phyloP scores from a whole-genome alignment of 2,888 invertebrate species.

The Watsonalla binaria region DNA sequence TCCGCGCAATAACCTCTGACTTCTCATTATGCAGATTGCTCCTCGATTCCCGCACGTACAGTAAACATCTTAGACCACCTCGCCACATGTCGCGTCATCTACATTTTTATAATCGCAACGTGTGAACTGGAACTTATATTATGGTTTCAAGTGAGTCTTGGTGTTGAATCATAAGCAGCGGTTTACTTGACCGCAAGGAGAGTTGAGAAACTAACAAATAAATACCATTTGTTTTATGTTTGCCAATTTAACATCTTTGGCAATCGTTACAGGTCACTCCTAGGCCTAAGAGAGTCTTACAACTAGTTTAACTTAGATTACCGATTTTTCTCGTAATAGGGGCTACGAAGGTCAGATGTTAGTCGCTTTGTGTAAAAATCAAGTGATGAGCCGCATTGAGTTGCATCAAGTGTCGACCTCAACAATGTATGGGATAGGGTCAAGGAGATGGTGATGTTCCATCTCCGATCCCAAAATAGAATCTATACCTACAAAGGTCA shows the following conservation, averaged over 20 bases:
- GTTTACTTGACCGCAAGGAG: not conserved
- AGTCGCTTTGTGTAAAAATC: no score
- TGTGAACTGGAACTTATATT: not conserved
- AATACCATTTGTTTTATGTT: not conserved
- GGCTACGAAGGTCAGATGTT: no score
- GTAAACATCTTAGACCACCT: constrained; percentile 46
- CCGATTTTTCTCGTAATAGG: no score
- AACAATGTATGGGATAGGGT: no score
- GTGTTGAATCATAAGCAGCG: not conserved
- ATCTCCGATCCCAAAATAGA: not conserved
- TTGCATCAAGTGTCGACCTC: no score
- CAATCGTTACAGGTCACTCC: no score
- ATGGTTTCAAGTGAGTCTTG: not conserved
- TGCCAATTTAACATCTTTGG: no score
- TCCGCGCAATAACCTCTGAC: constrained; percentile 65
- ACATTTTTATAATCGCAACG: constrained; percentile 15
- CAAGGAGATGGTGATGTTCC: no score
- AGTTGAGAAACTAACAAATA: not conserved
- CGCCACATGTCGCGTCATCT: constrained; percentile 7
- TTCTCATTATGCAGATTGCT: constrained; percentile 74
- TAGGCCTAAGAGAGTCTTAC: no score
- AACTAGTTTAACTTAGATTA: no score
- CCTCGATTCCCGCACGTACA: constrained; percentile 51
- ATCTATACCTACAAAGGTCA: not conserved
- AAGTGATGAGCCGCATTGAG: no score